Evolutionary conservation across 2,797 vertebrate species (phyloP).

Genomic region (Spatula clypeata): DNA sequence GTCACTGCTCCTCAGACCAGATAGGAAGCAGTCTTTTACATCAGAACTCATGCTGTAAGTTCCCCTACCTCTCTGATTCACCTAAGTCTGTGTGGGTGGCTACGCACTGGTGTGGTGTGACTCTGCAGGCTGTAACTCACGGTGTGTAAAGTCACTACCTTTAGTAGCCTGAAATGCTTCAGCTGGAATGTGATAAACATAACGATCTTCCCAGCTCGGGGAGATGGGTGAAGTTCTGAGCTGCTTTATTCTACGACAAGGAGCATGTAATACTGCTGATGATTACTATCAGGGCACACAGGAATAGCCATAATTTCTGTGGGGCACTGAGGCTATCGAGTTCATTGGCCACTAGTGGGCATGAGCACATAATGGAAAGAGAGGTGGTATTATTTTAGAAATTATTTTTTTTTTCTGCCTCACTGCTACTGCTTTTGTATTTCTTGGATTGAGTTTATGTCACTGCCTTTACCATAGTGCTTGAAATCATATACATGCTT

Average conservation of each 20-base stretch:
- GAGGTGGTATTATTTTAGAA: neutral
- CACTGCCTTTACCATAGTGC: neutral
- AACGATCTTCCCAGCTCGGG: neutral
- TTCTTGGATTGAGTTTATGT: neutral
- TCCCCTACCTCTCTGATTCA: neutral
- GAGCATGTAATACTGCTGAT: neutral
- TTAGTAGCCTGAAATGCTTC: neutral
- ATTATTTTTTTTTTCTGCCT: neutral
- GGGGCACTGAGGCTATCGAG: neutral
- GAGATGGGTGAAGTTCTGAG: neutral
- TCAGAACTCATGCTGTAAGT: neutral
- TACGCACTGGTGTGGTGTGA: neutral
- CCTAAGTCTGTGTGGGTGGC: neutral
- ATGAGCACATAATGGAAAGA: neutral
- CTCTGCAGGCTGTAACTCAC: neutral
- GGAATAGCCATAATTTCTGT: neutral
- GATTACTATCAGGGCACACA: accelerated
- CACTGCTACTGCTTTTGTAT: neutral
- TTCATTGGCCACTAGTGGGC: neutral
- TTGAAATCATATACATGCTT: neutral
- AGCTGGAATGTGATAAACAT: neutral
- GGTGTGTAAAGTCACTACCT: neutral
- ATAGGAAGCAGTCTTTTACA: neutral
- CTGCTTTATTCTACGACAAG: neutral
- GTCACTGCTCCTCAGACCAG: neutral